Evolutionary conservation across 2,797 vertebrate genomes (phyloP), one percentile per base, ranked within the genome.

Genomic region (Anableps anableps): DNA sequence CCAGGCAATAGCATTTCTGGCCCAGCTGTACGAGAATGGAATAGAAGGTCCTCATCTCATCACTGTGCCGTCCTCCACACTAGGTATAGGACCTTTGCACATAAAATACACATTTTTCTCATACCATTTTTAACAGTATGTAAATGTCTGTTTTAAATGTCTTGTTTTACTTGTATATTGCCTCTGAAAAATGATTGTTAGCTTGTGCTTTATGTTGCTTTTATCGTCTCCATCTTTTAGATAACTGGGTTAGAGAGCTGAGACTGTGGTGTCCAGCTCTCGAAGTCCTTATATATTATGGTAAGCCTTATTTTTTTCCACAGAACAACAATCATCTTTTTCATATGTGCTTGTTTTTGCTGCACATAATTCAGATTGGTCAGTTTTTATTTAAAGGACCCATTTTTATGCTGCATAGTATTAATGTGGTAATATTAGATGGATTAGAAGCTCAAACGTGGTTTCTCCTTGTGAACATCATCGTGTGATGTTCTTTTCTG

Each of bases 171-270:
- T 73, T 2, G 38, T 21, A 13, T 50, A 7, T 21, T 11, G 17
- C 51, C 3, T 38, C 17, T 14, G 4, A 73, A 23, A 41, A 19
- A 34, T 51, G 43, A 31, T 79, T 1, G 21, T 9, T 2, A 45
- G 74, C 73, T 21, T 58, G 19, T 66, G 8, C 11, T 75, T 78
- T 0, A 16, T 75, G 41, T 9, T 68, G 0, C 43, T 80, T 74
- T 74, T 1, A 34, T 66, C 77, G 34, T 38, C 68, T 82, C 43
- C 79, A 77, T 86, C 86, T 86, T 6, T 11, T 83, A 99, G 99
- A 99, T 96, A 99, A 99, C 94, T 99, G 99, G 99, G 95, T 98
- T 87, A 96, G 98, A 91, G 99, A 99, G 94, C 94, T 99, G 85
- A 92, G 96, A 74, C 88, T 97, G 51, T 99, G 98, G 99, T 99